Percentiles rank a stretch among this genome's conserved stretches.
These are phyloP conservation scores for Chondrilla cf. caribensis DNA, from an alignment of 37 sponge, comb jelly and placozoan species.

Conservation along the genomic window DNA sequence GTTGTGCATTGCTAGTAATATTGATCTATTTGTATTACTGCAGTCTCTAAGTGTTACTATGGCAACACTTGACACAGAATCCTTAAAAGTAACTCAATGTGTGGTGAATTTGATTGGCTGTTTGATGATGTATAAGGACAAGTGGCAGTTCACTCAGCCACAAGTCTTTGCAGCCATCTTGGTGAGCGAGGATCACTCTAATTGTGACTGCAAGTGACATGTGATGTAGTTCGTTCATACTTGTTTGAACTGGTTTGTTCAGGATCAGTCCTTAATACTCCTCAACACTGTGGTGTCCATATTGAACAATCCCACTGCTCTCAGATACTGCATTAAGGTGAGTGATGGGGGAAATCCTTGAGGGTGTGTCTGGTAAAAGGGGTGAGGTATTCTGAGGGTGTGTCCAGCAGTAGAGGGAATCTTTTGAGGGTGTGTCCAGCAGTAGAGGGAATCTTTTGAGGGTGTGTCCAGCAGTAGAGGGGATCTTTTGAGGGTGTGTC, in stretches of 20 bases:
- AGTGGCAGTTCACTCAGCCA: slow-evolving; percentile 50
- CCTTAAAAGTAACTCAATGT: slow-evolving; percentile 23
- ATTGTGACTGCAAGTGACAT: not conserved
- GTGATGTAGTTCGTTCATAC: too few relatives aligned
- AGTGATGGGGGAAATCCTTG: slow-evolving; percentile 19
- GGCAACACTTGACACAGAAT: slow-evolving; percentile 10
- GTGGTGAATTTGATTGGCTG: slow-evolving; percentile 36
- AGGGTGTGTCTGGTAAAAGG: too few relatives aligned
- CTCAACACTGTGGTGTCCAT: slow-evolving; percentile 24
- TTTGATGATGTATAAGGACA: slow-evolving; percentile 39
- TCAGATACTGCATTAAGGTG: slow-evolving; percentile 44
- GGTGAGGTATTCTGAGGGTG: too few relatives aligned
- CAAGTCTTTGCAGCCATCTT: slow-evolving; percentile 25
- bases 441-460: too few relatives aligned
- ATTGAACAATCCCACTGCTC: slow-evolving; percentile 23
- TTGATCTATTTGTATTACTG: not conserved
- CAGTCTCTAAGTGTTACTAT: slow-evolving; percentile 50
- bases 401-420: too few relatives aligned
- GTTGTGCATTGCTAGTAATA: not conserved
- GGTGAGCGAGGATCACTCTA: not conserved
- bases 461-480: too few relatives aligned
- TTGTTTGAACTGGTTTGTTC: too few relatives aligned
- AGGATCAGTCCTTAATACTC: not conserved
- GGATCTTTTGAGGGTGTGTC: too few relatives aligned
- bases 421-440: too few relatives aligned